Percentiles rank a stretch among this genome's conserved stretches.
These are phyloP conservation scores for Sphaerodactylus townsendi DNA, from an alignment of 2,113 vertebrate species.

Conservation along the genomic window DNA sequence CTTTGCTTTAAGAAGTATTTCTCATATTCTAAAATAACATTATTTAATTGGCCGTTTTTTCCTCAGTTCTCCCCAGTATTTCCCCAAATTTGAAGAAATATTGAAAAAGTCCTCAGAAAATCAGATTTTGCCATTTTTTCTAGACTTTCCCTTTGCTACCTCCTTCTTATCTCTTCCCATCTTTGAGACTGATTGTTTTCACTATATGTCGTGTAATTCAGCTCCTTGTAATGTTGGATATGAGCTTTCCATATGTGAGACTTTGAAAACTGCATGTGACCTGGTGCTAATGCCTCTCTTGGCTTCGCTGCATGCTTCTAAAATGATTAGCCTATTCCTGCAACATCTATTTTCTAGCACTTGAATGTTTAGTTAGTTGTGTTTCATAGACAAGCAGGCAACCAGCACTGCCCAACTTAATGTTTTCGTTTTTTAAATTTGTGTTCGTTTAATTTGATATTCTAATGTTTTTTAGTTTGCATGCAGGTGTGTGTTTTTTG, in stretches of 20 bases:
- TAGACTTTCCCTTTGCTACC: neutral
- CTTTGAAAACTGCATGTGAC: slow-evolving; percentile 36
- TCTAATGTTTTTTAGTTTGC: slow-evolving; percentile 69
- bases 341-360: slow-evolving; percentile 73
- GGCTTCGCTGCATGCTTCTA: slow-evolving; percentile 59
- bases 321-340: slow-evolving; percentile 60
- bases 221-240: slow-evolving; percentile 37
- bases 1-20: too few species aligned
- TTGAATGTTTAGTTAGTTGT: slow-evolving; percentile 83
- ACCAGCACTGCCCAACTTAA: slow-evolving; percentile 92
- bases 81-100: too few species aligned
- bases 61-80: too few species aligned
- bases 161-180: slow-evolving; percentile 41
- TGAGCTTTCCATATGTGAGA: slow-evolving; percentile 32
- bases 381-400: slow-evolving; percentile 99
- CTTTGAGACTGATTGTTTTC: slow-evolving; percentile 41
- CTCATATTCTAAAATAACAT: too few species aligned
- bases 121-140: too few species aligned
- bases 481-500: slow-evolving; percentile 63
- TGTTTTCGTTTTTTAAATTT: slow-evolving; percentile 57
- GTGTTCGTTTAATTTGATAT: slow-evolving; percentile 70
- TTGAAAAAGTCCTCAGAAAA: too few species aligned
- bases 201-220: slow-evolving; percentile 42
- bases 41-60: too few species aligned
- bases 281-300: slow-evolving; percentile 32